phyloP scores from a whole-genome alignment of 2,888 invertebrate genomes.

The Diadromus collaris region DNA sequence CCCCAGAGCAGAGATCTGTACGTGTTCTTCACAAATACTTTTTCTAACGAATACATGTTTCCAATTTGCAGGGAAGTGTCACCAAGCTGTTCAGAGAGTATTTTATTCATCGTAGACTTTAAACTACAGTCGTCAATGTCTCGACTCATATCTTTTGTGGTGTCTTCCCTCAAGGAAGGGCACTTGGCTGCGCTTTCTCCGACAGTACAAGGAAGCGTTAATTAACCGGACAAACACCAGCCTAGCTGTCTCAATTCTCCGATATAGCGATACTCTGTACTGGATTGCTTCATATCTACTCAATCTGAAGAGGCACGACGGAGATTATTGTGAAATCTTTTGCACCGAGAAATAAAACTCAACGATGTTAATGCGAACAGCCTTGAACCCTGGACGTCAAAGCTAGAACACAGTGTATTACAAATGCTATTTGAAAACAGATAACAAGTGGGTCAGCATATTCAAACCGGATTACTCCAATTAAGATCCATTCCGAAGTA shows the following conservation, averaged over 20 bases:
- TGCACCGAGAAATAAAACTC: conserved; percentile 13
- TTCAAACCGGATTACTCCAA: conserved; percentile 27
- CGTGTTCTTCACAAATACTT: conserved; percentile 2
- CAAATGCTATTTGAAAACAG: conserved; percentile 33
- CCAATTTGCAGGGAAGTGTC: not conserved
- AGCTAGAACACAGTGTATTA: conserved; percentile 4
- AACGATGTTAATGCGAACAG: conserved; percentile 6
- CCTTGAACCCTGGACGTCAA: conserved; percentile 26
- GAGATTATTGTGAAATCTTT: not conserved
- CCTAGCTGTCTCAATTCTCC: not conserved
- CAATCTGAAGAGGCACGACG: not conserved
- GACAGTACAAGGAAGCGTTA: not conserved
- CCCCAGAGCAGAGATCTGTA: not conserved
- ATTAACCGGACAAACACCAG: conserved; percentile 14
- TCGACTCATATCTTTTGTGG: too few species aligned
- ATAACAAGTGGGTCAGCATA: conserved; percentile 51
- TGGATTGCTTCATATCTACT: not conserved
- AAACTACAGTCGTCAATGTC: too few species aligned
- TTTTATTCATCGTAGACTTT: too few species aligned
- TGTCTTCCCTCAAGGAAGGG: too few species aligned
- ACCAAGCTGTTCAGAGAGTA: too few species aligned
- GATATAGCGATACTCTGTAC: conserved; percentile 5
- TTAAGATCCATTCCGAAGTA: not conserved
- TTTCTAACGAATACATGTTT: not conserved
- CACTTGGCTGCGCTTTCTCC: not conserved